Conservation (phyloP, 2,113 vertebrate species). For the Ploceus nigricollis region DNA sequence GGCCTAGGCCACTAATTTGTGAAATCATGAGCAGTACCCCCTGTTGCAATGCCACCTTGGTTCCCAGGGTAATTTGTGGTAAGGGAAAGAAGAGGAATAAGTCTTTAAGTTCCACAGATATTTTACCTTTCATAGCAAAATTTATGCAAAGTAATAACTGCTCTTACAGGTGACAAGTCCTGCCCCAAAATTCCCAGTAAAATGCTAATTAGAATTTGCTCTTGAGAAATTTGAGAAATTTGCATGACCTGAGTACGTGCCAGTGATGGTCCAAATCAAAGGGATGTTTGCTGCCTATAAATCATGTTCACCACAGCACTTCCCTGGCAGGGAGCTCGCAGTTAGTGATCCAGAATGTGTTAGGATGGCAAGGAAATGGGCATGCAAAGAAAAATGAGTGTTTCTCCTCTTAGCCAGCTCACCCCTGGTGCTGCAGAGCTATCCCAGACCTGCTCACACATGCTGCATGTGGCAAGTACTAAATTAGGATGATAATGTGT, state of each 20-base stretch:
- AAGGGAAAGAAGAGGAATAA: not conserved
- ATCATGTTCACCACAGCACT: not conserved
- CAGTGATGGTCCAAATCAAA: not conserved
- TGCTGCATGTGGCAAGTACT: not conserved
- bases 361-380: not conserved
- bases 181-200: not conserved
- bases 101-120: not conserved
- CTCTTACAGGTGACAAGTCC: not conserved
- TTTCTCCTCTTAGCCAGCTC: not conserved
- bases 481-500: not conserved
- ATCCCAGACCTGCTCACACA: not conserved
- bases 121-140: not conserved
- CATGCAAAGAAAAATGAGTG: not conserved
- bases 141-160: not conserved
- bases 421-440: accelerated
- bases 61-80: not conserved
- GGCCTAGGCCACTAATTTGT: not conserved
- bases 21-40: not conserved
- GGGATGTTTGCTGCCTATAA: not conserved
- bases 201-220: not conserved
- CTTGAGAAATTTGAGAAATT: not conserved
- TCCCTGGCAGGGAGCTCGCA: not conserved
- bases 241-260: accelerated
- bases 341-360: not conserved
- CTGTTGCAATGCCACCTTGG: not conserved